phyloP scores from a whole-genome alignment of 2,888 invertebrate genomes.

The Lapara coniferarum region DNA sequence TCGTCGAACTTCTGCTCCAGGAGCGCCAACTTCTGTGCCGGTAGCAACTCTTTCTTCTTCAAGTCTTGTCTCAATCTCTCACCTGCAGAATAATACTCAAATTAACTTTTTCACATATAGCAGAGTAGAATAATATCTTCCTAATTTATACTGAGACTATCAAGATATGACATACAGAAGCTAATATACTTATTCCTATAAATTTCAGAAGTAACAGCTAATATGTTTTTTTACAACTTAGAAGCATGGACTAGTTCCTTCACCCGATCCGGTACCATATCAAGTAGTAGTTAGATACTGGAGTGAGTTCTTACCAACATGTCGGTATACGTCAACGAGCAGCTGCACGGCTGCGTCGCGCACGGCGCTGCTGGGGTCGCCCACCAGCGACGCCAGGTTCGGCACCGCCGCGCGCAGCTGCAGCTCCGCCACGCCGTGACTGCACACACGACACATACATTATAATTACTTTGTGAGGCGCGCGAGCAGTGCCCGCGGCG shows the following conservation, averaged over 20 bases:
- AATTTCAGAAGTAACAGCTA: too few species aligned
- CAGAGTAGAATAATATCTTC: too few species aligned
- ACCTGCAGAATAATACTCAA: constrained; percentile 59
- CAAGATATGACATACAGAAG: too few species aligned
- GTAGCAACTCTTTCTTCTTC: constrained; percentile 90
- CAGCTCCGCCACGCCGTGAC: constrained; percentile 93
- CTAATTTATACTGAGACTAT: neutral
- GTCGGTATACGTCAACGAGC: constrained; percentile 94
- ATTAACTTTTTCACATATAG: neutral
- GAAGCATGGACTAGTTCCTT: too few species aligned
- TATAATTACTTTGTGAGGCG: too few species aligned
- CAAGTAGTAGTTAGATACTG: too few species aligned
- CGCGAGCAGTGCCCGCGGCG: too few species aligned
- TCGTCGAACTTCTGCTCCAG: constrained; percentile 95
- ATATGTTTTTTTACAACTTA: too few species aligned
- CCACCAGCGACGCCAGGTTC: constrained; percentile 90
- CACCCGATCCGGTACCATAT: too few species aligned
- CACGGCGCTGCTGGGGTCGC: constrained; percentile 94
- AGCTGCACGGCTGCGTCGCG: constrained; percentile 94
- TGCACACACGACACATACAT: constrained; percentile 54
- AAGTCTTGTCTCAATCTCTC: constrained; percentile 93
- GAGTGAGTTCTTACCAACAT: constrained; percentile 93
- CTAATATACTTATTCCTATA: too few species aligned
- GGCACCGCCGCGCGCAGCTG: constrained; percentile 92
- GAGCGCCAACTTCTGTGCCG: constrained; percentile 87